These are phyloP conservation scores for Patagioenas fasciata DNA, from an alignment of 2,113 vertebrate species.

Conservation along the genomic window DNA sequence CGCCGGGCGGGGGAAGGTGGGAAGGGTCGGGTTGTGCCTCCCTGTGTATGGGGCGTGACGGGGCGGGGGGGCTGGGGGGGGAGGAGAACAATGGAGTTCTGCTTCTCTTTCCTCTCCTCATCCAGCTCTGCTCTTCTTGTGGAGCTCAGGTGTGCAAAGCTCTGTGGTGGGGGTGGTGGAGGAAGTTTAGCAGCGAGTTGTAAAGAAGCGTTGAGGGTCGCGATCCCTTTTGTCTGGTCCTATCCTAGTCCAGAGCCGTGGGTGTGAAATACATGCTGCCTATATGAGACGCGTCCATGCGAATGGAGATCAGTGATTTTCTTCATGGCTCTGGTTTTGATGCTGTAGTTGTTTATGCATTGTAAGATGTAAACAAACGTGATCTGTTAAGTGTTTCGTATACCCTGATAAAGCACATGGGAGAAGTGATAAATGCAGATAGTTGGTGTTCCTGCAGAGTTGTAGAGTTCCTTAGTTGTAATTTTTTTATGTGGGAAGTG, in stretches of 20 bases:
- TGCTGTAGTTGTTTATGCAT: neutral
- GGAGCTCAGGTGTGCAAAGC: slow-evolving; percentile 35
- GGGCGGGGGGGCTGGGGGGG: neutral
- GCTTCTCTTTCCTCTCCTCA: neutral
- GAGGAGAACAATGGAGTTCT: neutral
- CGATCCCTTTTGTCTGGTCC: neutral
- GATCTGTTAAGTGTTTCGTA: neutral
- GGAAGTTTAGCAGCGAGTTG: neutral
- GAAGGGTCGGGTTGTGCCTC: neutral
- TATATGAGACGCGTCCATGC: rapidly evolving
- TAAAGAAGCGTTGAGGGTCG: neutral
- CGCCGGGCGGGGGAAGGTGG: no score
- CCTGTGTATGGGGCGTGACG: neutral
- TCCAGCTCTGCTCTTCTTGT: neutral
- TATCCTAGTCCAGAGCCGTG: neutral
- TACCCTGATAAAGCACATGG: neutral
- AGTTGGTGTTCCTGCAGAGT: neutral
- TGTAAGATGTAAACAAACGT: neutral
- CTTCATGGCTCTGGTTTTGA: neutral
- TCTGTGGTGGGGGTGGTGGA: neutral
- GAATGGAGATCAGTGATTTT: neutral
- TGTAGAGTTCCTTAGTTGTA: neutral
- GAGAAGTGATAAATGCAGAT: neutral
- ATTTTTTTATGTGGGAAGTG: neutral
- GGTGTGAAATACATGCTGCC: neutral